Evolutionary conservation across 2,113 vertebrate genomes (phyloP).

Genomic region (Formicarius rufipectus): DNA sequence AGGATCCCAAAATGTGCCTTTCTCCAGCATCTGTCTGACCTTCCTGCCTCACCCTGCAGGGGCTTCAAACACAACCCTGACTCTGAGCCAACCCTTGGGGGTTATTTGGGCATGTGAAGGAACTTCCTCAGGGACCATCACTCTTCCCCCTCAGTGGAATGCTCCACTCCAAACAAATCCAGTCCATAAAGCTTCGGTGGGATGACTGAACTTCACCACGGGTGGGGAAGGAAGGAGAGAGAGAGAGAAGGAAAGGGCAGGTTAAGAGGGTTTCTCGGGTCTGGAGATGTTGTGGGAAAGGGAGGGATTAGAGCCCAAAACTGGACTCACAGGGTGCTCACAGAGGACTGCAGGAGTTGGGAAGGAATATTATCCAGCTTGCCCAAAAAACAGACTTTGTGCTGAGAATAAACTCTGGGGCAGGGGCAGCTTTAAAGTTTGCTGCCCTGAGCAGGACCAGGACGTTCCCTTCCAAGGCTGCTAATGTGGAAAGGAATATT

Average conservation of each 20-base stretch:
- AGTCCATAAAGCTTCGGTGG: accelerated
- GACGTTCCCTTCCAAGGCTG: too few species aligned
- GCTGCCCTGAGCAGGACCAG: too few species aligned
- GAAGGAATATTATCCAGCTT: background rate
- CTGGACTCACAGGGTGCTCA: background rate
- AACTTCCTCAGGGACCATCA: accelerated
- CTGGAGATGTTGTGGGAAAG: background rate
- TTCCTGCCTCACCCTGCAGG: background rate
- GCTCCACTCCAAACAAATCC: background rate
- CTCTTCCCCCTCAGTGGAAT: background rate
- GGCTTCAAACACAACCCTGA: background rate
- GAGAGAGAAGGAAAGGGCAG: background rate
- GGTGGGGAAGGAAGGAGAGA: background rate
- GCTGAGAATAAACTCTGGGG: background rate
- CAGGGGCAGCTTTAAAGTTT: background rate
- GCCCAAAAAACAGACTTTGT: background rate
- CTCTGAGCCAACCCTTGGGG: background rate
- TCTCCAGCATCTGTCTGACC: background rate
- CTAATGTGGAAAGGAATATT: too few species aligned
- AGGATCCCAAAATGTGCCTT: background rate
- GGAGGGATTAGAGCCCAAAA: background rate
- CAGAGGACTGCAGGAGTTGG: background rate
- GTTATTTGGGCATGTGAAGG: background rate
- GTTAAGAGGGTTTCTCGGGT: background rate
- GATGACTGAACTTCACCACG: background rate